Base-by-base conservation (phyloP, 53 echinoderm and acorn worm species). In the Paelopatides confundens region DNA sequence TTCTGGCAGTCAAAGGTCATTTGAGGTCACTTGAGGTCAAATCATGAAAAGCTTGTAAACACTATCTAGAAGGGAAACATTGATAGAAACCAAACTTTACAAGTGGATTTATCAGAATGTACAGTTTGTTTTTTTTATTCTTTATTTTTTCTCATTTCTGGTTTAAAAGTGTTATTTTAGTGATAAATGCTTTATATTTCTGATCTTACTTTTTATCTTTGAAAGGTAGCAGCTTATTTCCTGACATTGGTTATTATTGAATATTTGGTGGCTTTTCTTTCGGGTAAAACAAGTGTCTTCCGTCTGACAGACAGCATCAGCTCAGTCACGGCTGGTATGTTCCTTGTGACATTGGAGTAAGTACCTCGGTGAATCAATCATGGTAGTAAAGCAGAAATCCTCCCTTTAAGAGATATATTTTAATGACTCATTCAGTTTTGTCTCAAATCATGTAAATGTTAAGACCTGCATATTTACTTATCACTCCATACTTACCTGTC, bases 271-370 rank as follows among this genome's bases (percentile, higher is more conserved):
- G 43, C 81, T 34, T 50, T 29, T 14, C 69, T 68, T 8, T 68
- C 81, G 66, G 81, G 71, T 21, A 79, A 85, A 23, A 81, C 86
- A 17, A 46, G 62, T 4, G 24, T 37, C 2, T 79, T 38, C 35
- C 78, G 91, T 39, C 77, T 90, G 5, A 58, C 82, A n/a, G 91
- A 90, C 50, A 62, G 81, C 35, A 79, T 90, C 11, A 86, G 68
- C 38, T 90, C 91, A 43, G 28, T 90, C n/a, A 87, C 69, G 2
- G 69, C 91, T 38, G 91, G 91, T 32, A 86, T 81, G 82, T 86
- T 86, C 35, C 48, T 86, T 79, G n/a, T 82, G 4, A 63, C 86
- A 21, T 53, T 82, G 31, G 81, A 76, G 91, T 90, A 37, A 54
- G 86, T 69, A 21, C 26, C n/a, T n/a, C n/a, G n/a, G n/a, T n/a